Percentiles rank a stretch among this genome's conserved stretches.
These are phyloP conservation scores for Eumacrocentrus americanus DNA, from an alignment of 2,888 invertebrate genomes.

Conservation along the genomic window DNA sequence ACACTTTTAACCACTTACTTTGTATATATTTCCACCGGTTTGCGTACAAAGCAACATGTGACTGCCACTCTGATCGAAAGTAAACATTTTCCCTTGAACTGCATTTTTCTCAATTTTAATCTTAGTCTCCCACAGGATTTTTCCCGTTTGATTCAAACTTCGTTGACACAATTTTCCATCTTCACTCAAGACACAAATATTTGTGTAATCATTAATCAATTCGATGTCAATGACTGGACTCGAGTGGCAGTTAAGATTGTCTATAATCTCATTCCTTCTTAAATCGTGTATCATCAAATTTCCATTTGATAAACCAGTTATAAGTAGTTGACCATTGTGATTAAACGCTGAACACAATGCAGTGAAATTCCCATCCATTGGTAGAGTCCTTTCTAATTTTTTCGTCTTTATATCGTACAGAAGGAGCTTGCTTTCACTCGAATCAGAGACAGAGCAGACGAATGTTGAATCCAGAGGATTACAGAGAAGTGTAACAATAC, in stretches of 20 bases:
- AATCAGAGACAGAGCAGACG: slow-evolving; percentile 59
- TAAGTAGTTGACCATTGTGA: slow-evolving; percentile 67
- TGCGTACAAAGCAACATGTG: slow-evolving; percentile 60
- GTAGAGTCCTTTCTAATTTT: slow-evolving; percentile 61
- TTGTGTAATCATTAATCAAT: slow-evolving; percentile 65
- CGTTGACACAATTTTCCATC: slow-evolving; percentile 61
- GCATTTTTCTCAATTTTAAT: slow-evolving; percentile 58
- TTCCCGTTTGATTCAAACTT: slow-evolving; percentile 62
- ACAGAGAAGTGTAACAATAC: slow-evolving; percentile 63
- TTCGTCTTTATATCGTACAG: slow-evolving; percentile 67
- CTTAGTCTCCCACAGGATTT: slow-evolving; percentile 57
- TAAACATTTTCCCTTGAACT: slow-evolving; percentile 58
- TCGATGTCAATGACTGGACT: slow-evolving; percentile 65
- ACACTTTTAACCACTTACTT: slow-evolving; percentile 42
- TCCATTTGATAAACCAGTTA: slow-evolving; percentile 68
- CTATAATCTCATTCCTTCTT: slow-evolving; percentile 64
- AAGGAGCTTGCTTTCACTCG: slow-evolving; percentile 63
- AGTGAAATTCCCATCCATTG: slow-evolving; percentile 57
- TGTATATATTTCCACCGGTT: slow-evolving; percentile 59
- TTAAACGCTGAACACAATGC: slow-evolving; percentile 66
- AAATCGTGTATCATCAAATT: slow-evolving; percentile 66
- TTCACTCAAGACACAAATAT: slow-evolving; percentile 66
- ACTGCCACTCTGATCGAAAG: slow-evolving; percentile 59
- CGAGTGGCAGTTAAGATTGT: slow-evolving; percentile 65
- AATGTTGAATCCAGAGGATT: slow-evolving; percentile 64